phyloP scores from a whole-genome alignment of 2,888 invertebrate genomes.

The Desoria tigrina region DNA sequence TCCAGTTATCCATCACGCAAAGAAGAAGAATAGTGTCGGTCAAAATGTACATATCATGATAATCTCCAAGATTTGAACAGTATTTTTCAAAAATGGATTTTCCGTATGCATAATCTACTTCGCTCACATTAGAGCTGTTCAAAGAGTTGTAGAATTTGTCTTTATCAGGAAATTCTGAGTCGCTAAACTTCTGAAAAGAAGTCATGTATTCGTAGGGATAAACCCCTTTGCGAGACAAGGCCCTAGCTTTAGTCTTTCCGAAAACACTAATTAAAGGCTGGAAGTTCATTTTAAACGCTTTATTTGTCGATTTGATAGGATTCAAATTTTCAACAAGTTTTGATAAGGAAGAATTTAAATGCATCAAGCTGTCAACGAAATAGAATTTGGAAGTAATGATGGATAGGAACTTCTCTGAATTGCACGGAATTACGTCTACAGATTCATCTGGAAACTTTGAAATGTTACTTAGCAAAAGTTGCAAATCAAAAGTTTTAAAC shows the following conservation, averaged over 20 bases:
- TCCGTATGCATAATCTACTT: conserved; percentile 50
- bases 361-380: conserved; percentile 30
- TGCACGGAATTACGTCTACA: conserved; percentile 23
- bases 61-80: conserved; percentile 50
- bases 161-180: conserved; percentile 19
- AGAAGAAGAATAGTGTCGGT: conserved; percentile 49
- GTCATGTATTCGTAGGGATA: conserved; percentile 34
- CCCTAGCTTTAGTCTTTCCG: not conserved
- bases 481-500: not conserved
- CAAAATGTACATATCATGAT: conserved; percentile 50
- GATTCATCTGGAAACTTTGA: conserved; percentile 17
- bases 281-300: conserved; percentile 9
- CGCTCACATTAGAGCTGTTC: conserved; percentile 23
- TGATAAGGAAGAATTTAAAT: conserved; percentile 18
- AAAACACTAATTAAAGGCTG: conserved; percentile 16
- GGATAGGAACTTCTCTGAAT: too few relatives aligned
- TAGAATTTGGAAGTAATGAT: conserved; percentile 10
- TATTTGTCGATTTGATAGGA: conserved; percentile 3
- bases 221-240: conserved; percentile 30
- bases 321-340: conserved; percentile 22
- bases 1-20: conserved; percentile 53
- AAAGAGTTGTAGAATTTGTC: conserved; percentile 23
- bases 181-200: conserved; percentile 20
- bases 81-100: conserved; percentile 45
- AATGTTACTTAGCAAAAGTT: conserved; percentile 18